Conservation (phyloP, 2,113 vertebrate genomes). For the Calypte anna region DNA sequence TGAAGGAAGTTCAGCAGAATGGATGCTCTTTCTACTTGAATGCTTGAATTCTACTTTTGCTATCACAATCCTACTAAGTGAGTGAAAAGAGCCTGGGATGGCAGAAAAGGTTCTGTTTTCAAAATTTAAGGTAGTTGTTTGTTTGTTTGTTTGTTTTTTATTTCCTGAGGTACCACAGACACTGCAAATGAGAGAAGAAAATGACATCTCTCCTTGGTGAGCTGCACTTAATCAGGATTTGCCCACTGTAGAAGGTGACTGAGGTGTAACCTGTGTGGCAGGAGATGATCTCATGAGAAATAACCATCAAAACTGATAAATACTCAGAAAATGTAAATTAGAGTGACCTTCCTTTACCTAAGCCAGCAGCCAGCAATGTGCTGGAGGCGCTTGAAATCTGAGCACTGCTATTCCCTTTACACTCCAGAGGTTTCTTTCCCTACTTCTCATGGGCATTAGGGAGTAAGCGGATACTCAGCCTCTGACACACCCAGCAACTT, state of each 20-base stretch:
- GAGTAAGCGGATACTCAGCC: fast-evolving
- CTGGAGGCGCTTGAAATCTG: background rate
- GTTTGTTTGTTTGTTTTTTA: background rate
- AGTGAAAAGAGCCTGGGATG: background rate
- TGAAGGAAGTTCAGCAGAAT: background rate
- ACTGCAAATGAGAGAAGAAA: background rate
- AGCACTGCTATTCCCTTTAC: background rate
- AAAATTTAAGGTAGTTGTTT: background rate
- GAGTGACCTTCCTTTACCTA: background rate
- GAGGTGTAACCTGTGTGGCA: background rate
- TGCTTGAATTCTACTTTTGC: background rate
- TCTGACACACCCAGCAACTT: background rate
- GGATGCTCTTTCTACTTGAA: background rate
- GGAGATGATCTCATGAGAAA: background rate
- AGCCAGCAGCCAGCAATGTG: background rate
- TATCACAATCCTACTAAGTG: background rate
- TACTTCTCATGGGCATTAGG: background rate
- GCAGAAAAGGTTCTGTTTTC: background rate
- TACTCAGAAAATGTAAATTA: background rate
- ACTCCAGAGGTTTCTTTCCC: background rate
- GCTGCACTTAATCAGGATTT: fast-evolving
- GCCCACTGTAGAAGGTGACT: background rate
- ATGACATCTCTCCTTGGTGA: fast-evolving
- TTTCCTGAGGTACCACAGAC: background rate
- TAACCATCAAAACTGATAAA: background rate